Evolutionary conservation across 1,140 invertebrate species (phyloP), one percentile per base, ranked within the genome.

Genomic region (Monomorium pharaonis): DNA sequence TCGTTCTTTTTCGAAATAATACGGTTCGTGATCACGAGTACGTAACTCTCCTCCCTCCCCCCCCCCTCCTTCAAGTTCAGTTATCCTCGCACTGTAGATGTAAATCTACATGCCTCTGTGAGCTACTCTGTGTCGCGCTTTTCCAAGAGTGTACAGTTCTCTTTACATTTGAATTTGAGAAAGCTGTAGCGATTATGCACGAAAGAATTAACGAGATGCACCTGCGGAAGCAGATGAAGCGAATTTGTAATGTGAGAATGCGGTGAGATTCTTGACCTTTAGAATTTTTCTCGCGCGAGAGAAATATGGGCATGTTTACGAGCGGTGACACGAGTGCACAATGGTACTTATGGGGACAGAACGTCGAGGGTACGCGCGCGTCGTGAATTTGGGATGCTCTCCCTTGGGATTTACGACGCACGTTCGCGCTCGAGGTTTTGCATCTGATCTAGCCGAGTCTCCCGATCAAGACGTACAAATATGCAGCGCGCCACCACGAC

Each of bases 231-330:
- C 10, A 27, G 37, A 62, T 62, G 44, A 62, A 47, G 18, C 16
- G 3, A 30, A 63, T 63, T 77, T 77, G 33, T 63, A 63, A 77
- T 27, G 63, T 0, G 37, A 30, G 56, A 77, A 30, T 2, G 3
- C 9, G 12, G 24, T 47, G 24, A 77, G 14, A 63, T 49, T 33
- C 27, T 49, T 27, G 27, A 56, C 30, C 14, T 49, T 18, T 21
- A 60, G n/a, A n/a, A 85, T 78, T 54, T 44, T 37, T 30, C 60
- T 69, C 72, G 54, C 42, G 56, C 37, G 56, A 72, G 27, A 58
- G 5, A n/a, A n/a, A 70, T 56, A 37, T 18, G 21, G 9, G 42
- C 27, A 72, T 27, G 27, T 62, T 77, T 62, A 44, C 14, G 14
- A 44, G 37, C 16, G 18, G 10, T 21, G 37, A 60, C 5, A 62